Percentiles rank a stretch among this genome's conserved stretches.
Conservation (phyloP, 2,888 invertebrate genomes). For the Agonopterix subpropinquella region DNA sequence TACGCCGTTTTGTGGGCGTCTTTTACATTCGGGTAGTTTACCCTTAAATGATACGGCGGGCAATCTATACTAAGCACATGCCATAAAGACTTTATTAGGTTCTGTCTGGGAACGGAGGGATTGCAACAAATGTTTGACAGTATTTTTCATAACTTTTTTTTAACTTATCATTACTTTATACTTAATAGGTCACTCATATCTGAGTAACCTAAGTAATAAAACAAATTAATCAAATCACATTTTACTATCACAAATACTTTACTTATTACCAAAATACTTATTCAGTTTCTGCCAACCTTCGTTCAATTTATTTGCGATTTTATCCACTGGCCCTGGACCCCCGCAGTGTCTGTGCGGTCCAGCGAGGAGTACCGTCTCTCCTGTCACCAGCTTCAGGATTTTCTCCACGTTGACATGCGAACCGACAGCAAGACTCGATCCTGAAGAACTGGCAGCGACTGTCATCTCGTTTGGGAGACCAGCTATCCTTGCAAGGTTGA, state of each 20-base stretch:
- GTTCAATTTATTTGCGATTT: constrained; percentile 57
- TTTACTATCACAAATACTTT: not conserved
- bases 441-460: constrained; percentile 47
- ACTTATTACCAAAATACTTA: constrained; percentile 51
- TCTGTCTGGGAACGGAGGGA: no score
- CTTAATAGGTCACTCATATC: no score
- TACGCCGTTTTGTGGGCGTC: constrained; percentile 28
- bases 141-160: no score
- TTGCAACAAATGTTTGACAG: no score
- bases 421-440: constrained; percentile 44
- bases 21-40: constrained; percentile 24
- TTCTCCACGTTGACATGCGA: constrained; percentile 45
- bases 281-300: constrained; percentile 70
- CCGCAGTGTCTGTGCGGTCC: constrained; percentile 61
- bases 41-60: constrained; percentile 5
- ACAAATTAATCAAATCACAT: no score
- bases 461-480: constrained; percentile 56
- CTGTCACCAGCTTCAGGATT: constrained; percentile 40
- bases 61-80: constrained; percentile 8
- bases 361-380: constrained; percentile 50
- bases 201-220: no score
- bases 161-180: no score
- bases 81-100: constrained; percentile 1
- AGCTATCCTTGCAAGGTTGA: constrained; percentile 60
- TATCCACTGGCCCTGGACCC: constrained; percentile 65